These are phyloP conservation scores for Colistium nudipinnis DNA, from an alignment of 2,113 vertebrate genomes.

Conservation along the genomic window DNA sequence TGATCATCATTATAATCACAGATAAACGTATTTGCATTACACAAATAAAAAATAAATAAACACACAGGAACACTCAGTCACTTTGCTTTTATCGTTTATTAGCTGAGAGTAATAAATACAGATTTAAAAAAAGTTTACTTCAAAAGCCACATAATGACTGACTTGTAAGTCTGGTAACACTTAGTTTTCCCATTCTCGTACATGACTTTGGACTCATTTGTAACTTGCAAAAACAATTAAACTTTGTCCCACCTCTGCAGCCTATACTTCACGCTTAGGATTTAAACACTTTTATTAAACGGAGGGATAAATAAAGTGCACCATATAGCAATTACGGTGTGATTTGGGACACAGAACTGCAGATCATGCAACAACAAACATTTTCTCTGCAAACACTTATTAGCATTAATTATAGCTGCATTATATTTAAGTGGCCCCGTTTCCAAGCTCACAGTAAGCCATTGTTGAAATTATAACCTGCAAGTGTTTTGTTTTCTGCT, in stretches of 20 bases:
- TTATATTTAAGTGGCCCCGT: background rate
- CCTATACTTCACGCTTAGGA: background rate
- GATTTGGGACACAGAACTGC: constrained; percentile 5
- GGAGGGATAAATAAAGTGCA: constrained; percentile 16
- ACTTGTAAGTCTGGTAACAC: background rate
- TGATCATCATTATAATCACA: too few species aligned
- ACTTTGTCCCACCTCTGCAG: constrained; percentile 1
- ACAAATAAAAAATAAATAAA: background rate
- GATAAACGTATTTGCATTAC: background rate
- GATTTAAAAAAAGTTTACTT: background rate
- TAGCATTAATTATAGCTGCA: constrained; percentile 11
- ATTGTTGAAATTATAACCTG: background rate
- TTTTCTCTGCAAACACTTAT: background rate
- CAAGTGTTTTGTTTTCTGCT: background rate
- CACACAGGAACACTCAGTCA: background rate
- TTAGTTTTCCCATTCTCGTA: background rate
- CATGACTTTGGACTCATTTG: constrained; percentile 6
- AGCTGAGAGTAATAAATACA: background rate
- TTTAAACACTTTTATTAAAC: background rate
- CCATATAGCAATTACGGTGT: background rate
- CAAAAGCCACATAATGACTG: background rate
- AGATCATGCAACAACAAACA: constrained; percentile 2
- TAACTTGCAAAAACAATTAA: constrained; percentile 1
- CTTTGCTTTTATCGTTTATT: background rate
- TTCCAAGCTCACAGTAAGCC: constrained; percentile 1